Evolutionary conservation across 1,140 invertebrate genomes (phyloP), one percentile per base, ranked within the genome.

Genomic region (Ganaspis sp.): DNA sequence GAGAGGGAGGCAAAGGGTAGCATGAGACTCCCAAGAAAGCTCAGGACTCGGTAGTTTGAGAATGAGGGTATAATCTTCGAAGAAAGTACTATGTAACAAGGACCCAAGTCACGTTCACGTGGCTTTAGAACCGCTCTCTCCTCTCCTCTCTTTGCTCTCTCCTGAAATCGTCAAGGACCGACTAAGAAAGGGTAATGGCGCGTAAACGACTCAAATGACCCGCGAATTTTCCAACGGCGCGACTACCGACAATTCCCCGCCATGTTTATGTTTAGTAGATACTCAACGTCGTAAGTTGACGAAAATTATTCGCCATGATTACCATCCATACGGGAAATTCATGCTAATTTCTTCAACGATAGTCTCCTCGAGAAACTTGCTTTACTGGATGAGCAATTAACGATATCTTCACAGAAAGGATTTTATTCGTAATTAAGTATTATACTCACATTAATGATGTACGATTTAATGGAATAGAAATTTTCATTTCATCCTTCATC

Each of bases 171-270:
- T 49, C 23, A 75, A 78, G 58, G 70, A 82, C 76, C 79, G 45
- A 79, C 86, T 85, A 86, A 88, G 88, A 87, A 90, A 87, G 85
- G 87, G 88, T 91, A 91, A 91, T 91, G 90, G 89, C 76, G 87
- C 86, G 89, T 89, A 89, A 91, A 90, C 87, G 83, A 85, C 88
- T 91, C 89, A 91, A 91, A 91, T 90, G 90, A 91, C 87, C 89
- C 88, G 89, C 87, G 87, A 91, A 90, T 90, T 88, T 88, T 84
- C 58, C 84, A 83, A 76, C 80, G 79, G 81, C 80, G 80, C 54
- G 79, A 80, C 84, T 58, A 80, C 78, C 78, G 53, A 81, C 77
- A 75, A 76, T 38, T 69, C 42, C 29, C 19, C 69, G 70, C 78
- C 81, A 83, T 88, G 87, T 90, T 89, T 89, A 88, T 90, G 87